Percentiles rank a stretch among this genome's conserved stretches.
Evolutionary conservation across 2,113 vertebrate species (phyloP).

Genomic region (Oryzias celebensis): DNA sequence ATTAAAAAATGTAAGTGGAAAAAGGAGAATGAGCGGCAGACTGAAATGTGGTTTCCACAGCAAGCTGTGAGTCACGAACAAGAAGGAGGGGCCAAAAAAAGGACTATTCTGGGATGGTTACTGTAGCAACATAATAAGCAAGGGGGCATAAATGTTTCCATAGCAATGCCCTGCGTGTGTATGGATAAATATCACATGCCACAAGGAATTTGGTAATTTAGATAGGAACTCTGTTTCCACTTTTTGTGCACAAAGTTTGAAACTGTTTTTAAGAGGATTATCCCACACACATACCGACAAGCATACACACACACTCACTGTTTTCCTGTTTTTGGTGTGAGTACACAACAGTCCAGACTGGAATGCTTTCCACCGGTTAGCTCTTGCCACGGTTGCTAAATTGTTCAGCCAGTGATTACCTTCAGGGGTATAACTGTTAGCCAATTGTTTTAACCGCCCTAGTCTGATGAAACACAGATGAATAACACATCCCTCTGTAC

Average conservation of each 20-base stretch:
- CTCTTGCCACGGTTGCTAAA: slow-evolving; percentile 31
- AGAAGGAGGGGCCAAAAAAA: slow-evolving; percentile 68
- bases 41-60: slow-evolving; percentile 81
- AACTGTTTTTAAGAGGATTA: slow-evolving; percentile 8
- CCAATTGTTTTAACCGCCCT: slow-evolving; percentile 6
- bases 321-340: slow-evolving; percentile 14
- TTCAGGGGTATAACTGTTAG: slow-evolving; percentile 8
- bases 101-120: slow-evolving; percentile 82
- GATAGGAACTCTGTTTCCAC: slow-evolving; percentile 33
- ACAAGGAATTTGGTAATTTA: slow-evolving; percentile 57
- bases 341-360: background rate
- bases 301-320: too few species aligned
- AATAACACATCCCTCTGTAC: background rate
- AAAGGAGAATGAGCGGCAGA: slow-evolving; percentile 72
- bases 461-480: slow-evolving; percentile 1
- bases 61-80: slow-evolving; percentile 79
- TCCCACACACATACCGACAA: too few species aligned
- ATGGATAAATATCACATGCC: slow-evolving; percentile 74
- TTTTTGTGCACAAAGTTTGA: slow-evolving; percentile 35
- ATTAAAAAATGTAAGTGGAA: slow-evolving; percentile 62
- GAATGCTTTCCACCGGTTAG: slow-evolving; percentile 47
- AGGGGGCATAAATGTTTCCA: slow-evolving; percentile 75
- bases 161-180: slow-evolving; percentile 74
- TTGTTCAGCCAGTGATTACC: slow-evolving; percentile 2
- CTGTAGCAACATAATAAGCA: slow-evolving; percentile 83